Evolutionary conservation across 2,888 invertebrate genomes (phyloP).

Genomic region (Diachrysia chrysitis): DNA sequence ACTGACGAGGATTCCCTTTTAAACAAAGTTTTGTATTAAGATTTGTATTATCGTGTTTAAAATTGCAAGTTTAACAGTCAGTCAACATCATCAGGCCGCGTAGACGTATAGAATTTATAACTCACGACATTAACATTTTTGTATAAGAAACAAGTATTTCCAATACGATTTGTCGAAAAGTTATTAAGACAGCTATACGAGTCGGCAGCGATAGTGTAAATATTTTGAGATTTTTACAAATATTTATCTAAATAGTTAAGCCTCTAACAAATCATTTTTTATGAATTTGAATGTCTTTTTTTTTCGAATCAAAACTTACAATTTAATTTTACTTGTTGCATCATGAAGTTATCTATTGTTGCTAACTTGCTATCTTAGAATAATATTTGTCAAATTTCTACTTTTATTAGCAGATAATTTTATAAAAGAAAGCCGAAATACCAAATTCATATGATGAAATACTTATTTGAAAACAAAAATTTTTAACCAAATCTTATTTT

Average conservation of each 20-base stretch:
- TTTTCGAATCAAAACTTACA: background rate
- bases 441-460: background rate
- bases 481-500: too few species aligned
- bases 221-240: conserved; percentile 50
- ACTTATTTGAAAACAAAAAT: too few species aligned
- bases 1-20: conserved; percentile 20
- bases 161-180: conserved; percentile 44
- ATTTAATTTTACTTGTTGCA: conserved; percentile 19
- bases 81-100: background rate
- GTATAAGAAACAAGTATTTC: conserved; percentile 38
- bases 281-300: conserved; percentile 18
- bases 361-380: background rate
- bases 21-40: conserved; percentile 11
- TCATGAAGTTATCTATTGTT: conserved; percentile 18
- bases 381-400: background rate
- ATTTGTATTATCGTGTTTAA: background rate
- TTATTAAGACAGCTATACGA: conserved; percentile 53
- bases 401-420: background rate
- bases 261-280: conserved; percentile 52
- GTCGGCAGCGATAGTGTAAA: conserved; percentile 51
- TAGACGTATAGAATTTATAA: background rate
- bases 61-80: background rate
- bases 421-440: background rate
- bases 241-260: conserved; percentile 45
- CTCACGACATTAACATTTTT: conserved; percentile 8